Conservation (phyloP, 1,140 invertebrate genomes). For the Drosophila sechellia region DNA sequence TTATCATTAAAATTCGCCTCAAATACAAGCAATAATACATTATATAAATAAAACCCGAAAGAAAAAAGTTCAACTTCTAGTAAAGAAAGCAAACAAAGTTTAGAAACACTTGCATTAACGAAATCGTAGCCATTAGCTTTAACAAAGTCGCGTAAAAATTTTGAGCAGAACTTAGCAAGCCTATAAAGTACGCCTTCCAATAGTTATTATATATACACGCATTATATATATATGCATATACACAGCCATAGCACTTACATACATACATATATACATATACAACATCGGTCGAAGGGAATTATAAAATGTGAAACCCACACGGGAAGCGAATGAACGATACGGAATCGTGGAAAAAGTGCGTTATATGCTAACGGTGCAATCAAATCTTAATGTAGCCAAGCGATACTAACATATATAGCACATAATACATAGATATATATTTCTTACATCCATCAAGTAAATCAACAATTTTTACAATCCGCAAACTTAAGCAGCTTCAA, state of each 20-base stretch:
- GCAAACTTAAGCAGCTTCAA: slow-evolving; percentile 54
- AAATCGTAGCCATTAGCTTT: slow-evolving; percentile 71
- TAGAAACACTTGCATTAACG: slow-evolving; percentile 31
- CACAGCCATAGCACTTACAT: slow-evolving; percentile 48
- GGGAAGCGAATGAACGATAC: slow-evolving; percentile 1
- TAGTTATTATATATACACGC: slow-evolving; percentile 72
- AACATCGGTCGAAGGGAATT: slow-evolving; percentile 30
- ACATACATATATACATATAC: slow-evolving; percentile 31
- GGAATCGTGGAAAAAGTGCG: slow-evolving; percentile 53
- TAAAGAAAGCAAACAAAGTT: slow-evolving; percentile 18
- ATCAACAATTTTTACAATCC: slow-evolving; percentile 44
- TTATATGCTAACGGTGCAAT: slow-evolving; percentile 74
- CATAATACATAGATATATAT: slow-evolving; percentile 49
- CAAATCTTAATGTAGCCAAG: slow-evolving; percentile 56
- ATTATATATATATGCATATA: slow-evolving; percentile 45
- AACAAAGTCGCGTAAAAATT: slow-evolving; percentile 53
- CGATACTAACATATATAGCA: slow-evolving; percentile 32
- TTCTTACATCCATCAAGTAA: slow-evolving; percentile 57
- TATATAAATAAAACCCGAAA: slow-evolving; percentile 17
- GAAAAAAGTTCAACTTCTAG: slow-evolving; percentile 38
- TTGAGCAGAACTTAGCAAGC: slow-evolving; percentile 57
- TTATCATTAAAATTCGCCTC: slow-evolving; percentile 63
- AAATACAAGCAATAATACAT: slow-evolving; percentile 58
- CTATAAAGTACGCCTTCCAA: slow-evolving; percentile 77
- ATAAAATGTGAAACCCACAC: slow-evolving; percentile 5